Evolutionary conservation across 2,797 vertebrate species (phyloP).

Genomic region (Argya squamiceps): DNA sequence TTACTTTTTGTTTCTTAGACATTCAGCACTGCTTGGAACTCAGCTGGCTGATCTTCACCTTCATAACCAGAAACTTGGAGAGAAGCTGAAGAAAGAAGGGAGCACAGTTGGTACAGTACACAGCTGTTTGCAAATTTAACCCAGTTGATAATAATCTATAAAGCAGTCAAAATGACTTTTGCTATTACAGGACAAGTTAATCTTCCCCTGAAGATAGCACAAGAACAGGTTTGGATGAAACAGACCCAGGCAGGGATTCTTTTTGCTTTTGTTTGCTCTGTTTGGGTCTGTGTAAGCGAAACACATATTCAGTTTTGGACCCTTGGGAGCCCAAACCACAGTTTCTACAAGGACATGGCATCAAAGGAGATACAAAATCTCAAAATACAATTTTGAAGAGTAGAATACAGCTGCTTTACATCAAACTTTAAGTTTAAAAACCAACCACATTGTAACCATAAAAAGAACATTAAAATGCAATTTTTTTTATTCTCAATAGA

Average conservation of each 20-base stretch:
- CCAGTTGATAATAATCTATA: not conserved
- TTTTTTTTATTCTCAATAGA: not conserved
- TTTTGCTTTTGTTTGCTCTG: not conserved
- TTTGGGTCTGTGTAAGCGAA: not conserved
- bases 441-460: not conserved
- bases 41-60: slow-evolving; percentile 90
- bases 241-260: not conserved
- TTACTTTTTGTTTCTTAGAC: slow-evolving; percentile 69
- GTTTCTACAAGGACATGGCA: not conserved
- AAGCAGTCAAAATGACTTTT: not conserved
- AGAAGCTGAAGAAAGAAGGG: slow-evolving; percentile 79
- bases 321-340: not conserved
- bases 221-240: not conserved
- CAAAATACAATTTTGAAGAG: not conserved
- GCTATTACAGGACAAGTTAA: not conserved
- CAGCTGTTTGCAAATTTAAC: not conserved
- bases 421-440: not conserved
- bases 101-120: slow-evolving; percentile 84
- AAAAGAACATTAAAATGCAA: not conserved
- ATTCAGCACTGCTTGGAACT: slow-evolving; percentile 83
- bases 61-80: slow-evolving; percentile 84
- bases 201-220: not conserved
- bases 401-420: not conserved
- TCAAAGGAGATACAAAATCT: not conserved
- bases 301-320: not conserved